Conservation (phyloP, 2,113 vertebrate species). For the Oncorhynchus nerka region DNA sequence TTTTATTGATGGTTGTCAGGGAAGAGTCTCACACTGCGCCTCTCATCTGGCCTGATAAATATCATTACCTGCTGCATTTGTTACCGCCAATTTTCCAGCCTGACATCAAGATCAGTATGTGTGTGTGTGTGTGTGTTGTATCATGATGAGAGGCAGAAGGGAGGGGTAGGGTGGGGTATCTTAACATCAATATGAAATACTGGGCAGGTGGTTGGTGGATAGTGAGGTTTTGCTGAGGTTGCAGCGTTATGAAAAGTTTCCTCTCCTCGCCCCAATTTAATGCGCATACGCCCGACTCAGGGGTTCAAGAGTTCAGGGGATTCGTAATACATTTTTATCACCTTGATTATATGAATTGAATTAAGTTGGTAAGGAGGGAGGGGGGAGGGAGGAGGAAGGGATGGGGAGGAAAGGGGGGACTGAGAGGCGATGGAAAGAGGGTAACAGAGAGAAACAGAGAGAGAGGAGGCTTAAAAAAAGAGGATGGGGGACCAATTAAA, state of each 20-base stretch:
- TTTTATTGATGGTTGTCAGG: too few species aligned
- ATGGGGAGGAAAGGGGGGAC: slow-evolving; percentile 3
- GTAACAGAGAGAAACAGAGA: slow-evolving; percentile 4
- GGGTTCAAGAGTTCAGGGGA: slow-evolving; percentile 57
- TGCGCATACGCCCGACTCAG: slow-evolving; percentile 29
- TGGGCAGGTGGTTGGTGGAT: background rate
- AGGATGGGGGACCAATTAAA: slow-evolving; percentile 14
- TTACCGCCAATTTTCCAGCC: slow-evolving; percentile 36
- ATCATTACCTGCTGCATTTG: slow-evolving; percentile 42
- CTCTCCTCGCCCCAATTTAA: slow-evolving; percentile 29
- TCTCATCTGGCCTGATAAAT: slow-evolving; percentile 45
- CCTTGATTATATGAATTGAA: slow-evolving; percentile 54
- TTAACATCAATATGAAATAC: slow-evolving; percentile 26
- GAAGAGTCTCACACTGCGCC: slow-evolving; percentile 7
- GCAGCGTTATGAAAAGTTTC: slow-evolving; percentile 24
- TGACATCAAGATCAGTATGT: background rate
- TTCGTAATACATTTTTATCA: slow-evolving; percentile 62
- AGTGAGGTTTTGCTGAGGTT: slow-evolving; percentile 27
- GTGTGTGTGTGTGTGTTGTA: background rate
- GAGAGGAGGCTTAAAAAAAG: background rate
- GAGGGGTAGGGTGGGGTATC: background rate
- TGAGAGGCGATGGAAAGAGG: too few species aligned
- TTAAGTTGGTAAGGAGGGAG: slow-evolving; percentile 31
- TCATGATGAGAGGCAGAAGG: background rate
- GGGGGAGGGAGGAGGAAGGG: slow-evolving; percentile 2